A percentile compares a stretch with the other conserved stretches of the same genome.
Evolutionary conservation across 2,113 vertebrate species (phyloP).

Genomic region (Microtus pennsylvanicus): DNA sequence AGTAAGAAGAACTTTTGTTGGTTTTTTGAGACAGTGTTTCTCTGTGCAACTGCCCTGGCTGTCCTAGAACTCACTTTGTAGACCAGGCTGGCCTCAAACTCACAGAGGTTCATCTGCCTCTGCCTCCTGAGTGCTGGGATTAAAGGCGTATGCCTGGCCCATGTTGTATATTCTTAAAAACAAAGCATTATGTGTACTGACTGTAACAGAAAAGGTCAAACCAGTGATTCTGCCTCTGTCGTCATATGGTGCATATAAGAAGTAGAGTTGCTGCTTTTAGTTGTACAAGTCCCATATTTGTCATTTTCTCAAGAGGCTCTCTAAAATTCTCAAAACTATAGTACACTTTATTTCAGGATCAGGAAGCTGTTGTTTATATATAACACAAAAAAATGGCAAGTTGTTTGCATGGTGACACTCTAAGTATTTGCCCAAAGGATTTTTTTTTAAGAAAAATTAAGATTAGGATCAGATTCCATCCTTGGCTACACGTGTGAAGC

Average conservation of each 20-base stretch:
- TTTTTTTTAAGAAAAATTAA: conserved; percentile 53
- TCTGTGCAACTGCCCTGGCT: too few relatives aligned
- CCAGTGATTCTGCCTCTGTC: not conserved
- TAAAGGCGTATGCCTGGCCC: not conserved
- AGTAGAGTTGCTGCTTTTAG: not conserved
- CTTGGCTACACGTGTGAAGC: not conserved
- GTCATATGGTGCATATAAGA: not conserved
- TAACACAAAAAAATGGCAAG: conserved; percentile 31
- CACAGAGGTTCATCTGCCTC: too few relatives aligned
- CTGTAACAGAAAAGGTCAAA: conserved; percentile 32
- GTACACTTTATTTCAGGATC: conserved; percentile 53
- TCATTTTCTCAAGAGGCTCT: conserved; percentile 41
- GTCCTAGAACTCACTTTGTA: too few relatives aligned
- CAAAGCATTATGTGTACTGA: not conserved
- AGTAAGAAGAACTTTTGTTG: too few relatives aligned
- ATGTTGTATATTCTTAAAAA: conserved; percentile 5
- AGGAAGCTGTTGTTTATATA: conserved; percentile 50
- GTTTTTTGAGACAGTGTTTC: too few relatives aligned
- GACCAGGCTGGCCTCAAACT: too few relatives aligned
- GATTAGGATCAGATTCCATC: conserved; percentile 13
- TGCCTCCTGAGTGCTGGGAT: too few relatives aligned
- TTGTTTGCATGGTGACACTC: conserved; percentile 11
- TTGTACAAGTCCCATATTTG: conserved; percentile 26
- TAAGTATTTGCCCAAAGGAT: conserved; percentile 16
- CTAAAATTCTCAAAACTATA: conserved; percentile 50